Evolutionary conservation across 2,113 vertebrate species (phyloP), one percentile per base, ranked within the genome.

Genomic region (Sturnira hondurensis): DNA sequence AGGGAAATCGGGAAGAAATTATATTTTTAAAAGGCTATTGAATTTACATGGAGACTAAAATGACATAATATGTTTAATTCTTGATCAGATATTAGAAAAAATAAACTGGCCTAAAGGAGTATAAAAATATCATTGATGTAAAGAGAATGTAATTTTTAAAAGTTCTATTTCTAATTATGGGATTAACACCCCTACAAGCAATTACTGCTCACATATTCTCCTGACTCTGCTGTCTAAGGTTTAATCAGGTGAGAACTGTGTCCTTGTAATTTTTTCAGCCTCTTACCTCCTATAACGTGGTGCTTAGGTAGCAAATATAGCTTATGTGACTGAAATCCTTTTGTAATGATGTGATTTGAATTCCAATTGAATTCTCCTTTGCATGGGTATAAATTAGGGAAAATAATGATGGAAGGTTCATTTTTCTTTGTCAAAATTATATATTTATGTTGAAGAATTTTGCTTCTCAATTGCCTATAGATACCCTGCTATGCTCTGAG

Each of bases 21-120:
- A 3, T 65, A 36, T 89, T 50, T 77, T 22, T n/a, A 61, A 88
- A 92, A 90, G 61, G 14, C 28, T 65, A 86, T 31, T 97, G 74
- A 93, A 94, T 96, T 76, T 95, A 19, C 26, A 47, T 89, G 28
- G 15, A 52, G 52, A 68, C 63, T 67, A 76, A 89, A 92, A 85
- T 22, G 9, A 65, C 61, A 52, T 71, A 78, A 70, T 65, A 86
- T 73, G 22, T 87, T 93, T 96, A 93, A 90, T 93, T 95, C 74
- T 93, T 96, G 26, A 87, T 67, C 41, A 90, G 38, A 43, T 83
- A 89, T 67, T 84, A n/a, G 65, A 88, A 94, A 95, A 95, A 77
- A 77, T 63, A 76, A 94, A 68, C 58, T 91, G 28, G 31, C 52
- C 45, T 61, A 20, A 84, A 92, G 28, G 61, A 52, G 22, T 71